Conservation (phyloP, 2,113 vertebrate genomes). For the Lamprotornis superbus region DNA sequence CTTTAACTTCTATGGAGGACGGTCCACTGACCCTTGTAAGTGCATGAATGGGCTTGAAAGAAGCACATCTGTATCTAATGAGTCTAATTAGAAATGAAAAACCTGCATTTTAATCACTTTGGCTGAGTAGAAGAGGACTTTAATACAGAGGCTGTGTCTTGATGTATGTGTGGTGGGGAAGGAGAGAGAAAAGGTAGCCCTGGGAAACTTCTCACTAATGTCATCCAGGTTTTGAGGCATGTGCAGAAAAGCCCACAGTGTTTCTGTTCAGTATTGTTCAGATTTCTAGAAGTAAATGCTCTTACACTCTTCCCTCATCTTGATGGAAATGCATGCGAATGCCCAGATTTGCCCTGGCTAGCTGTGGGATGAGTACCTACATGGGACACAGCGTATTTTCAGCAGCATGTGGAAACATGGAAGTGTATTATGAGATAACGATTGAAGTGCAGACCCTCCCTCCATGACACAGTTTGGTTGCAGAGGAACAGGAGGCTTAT, state of each 20-base stretch:
- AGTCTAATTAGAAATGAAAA: neutral
- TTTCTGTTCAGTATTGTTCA: neutral
- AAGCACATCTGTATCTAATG: neutral
- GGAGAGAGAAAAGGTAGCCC: neutral
- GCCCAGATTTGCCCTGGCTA: neutral
- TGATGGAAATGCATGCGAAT: neutral
- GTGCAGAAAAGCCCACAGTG: neutral
- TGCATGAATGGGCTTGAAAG: neutral
- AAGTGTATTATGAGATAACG: neutral
- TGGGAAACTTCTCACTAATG: neutral
- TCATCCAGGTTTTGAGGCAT: neutral
- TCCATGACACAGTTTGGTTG: neutral
- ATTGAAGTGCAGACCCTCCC: neutral
- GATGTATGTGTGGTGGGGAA: rapidly evolving
- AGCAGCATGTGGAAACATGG: neutral
- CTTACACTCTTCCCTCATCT: neutral
- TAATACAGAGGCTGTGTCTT: neutral
- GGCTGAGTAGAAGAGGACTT: neutral
- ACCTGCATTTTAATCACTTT: neutral
- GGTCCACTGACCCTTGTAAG: neutral
- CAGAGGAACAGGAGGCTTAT: neutral
- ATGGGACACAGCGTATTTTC: neutral
- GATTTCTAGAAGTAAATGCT: neutral
- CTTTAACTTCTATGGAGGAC: neutral
- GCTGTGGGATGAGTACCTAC: neutral